These are phyloP conservation scores for Charanyca ferruginea DNA, from an alignment of 2,888 invertebrate species.

Conservation along the genomic window DNA sequence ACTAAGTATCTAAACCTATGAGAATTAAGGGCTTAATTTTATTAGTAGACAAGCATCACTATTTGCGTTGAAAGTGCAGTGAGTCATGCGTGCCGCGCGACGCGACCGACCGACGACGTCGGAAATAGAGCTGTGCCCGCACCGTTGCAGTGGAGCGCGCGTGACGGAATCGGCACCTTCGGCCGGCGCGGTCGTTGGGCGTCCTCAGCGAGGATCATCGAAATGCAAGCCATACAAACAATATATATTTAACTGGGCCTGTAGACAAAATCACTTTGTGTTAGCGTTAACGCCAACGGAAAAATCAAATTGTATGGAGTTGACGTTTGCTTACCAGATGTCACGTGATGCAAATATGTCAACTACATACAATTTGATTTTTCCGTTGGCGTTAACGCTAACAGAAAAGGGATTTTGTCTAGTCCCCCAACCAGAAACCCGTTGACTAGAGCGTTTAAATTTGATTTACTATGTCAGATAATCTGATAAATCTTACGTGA, in stretches of 20 bases:
- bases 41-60: slow-evolving; percentile 77
- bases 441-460: slow-evolving; percentile 1
- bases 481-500: slow-evolving; percentile 21
- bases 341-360: too few species aligned
- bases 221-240: slow-evolving; percentile 2
- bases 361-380: too few species aligned
- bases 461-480: slow-evolving; percentile 31
- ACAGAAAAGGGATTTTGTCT: too few species aligned
- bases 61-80: slow-evolving; percentile 87
- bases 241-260: neutral
- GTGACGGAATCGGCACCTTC: neutral
- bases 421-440: too few species aligned
- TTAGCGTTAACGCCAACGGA: too few species aligned
- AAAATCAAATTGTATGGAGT: too few species aligned
- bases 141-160: slow-evolving; percentile 21
- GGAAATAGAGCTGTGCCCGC: slow-evolving; percentile 80
- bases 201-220: slow-evolving; percentile 7
- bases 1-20: slow-evolving; percentile 69
- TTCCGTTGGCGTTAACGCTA: too few species aligned
- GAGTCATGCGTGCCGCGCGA: slow-evolving; percentile 76
- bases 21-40: slow-evolving; percentile 64
- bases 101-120: slow-evolving; percentile 64
- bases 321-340: too few species aligned
- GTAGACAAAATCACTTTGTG: too few species aligned
- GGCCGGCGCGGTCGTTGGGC: neutral